Evolutionary conservation across 2,797 vertebrate species (phyloP), one percentile per base, ranked within the genome.

Genomic region (Poliocrania exsul): DNA sequence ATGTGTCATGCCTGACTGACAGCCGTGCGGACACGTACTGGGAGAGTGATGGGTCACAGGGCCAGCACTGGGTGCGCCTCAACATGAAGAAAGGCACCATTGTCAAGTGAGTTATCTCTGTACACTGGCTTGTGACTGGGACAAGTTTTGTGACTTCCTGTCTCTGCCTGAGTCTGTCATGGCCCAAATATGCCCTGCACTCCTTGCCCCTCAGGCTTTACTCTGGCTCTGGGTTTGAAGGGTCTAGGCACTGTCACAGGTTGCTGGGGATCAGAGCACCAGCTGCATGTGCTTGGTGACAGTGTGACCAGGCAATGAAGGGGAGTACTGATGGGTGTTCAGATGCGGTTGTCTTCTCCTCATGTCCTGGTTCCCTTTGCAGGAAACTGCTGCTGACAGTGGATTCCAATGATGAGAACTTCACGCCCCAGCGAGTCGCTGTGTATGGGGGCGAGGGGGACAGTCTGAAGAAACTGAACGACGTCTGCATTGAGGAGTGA

Each of bases 41-140:
- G 99, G 99, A 99, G 97, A 99, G 99, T 7, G 99, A 99, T 15
- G 99, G 99, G 42, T 99, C 99, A 96, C 99, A 99, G 97, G 99
- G 99, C 83, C 99, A 99, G 92, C 99, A 99, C 97, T 99, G 99
- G 99, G 99, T 99, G 94, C 99, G 99, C 49, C 98, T 99, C 94
- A 99, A 99, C 84, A 99, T 99, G 99, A 99, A 99, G 98, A 99
- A 99, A 96, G 99, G 99, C 96, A 99, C 99, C 18, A 98, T 99
- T 74, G 98, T 99, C 96, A 99, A 99, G 99, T 99, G 97, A 98
- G 98, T 47, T 38, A 42, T 42, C 65, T 9, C 69, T 85, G 14
- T 5, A 1, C 0, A 3, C 28, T 49, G 38, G 44, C 38, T 81
- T 1, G 0, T 2, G 3, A n/a, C 49, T 74, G 72, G 51, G 53